phyloP scores from a whole-genome alignment of 2,888 invertebrate genomes.

The Prenolepis imparis region DNA sequence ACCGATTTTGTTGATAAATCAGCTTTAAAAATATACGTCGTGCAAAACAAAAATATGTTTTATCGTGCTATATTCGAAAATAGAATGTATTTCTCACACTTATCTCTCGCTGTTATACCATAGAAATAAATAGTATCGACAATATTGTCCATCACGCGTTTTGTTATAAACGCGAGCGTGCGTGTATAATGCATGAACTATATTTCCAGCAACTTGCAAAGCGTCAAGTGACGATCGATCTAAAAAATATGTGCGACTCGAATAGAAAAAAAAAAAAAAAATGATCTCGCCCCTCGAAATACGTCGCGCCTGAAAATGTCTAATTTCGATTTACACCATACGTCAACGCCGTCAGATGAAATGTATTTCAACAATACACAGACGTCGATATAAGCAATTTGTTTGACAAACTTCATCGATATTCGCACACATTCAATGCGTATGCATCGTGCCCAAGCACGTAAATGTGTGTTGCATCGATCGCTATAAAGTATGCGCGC shows the following conservation, averaged over 20 bases:
- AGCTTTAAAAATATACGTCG: conserved; percentile 11
- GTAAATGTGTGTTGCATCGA: conserved; percentile 9
- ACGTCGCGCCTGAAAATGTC: conserved; percentile 4
- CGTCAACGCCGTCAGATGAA: neutral
- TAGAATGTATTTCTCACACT: conserved; percentile 20
- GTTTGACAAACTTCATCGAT: conserved; percentile 48
- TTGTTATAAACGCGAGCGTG: conserved; percentile 1
- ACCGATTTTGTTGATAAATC: neutral
- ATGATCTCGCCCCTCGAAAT: neutral
- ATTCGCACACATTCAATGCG: conserved; percentile 32
- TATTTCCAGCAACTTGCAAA: conserved; percentile 18
- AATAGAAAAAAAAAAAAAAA: neutral
- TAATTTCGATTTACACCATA: conserved; percentile 26
- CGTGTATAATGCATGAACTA: neutral
- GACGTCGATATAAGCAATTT: conserved; percentile 33
- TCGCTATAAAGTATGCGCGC: conserved; percentile 15
- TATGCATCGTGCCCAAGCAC: neutral
- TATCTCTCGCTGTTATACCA: conserved; percentile 1
- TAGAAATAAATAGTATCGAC: conserved; percentile 44
- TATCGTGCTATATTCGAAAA: conserved; percentile 23
- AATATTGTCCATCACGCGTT: conserved; percentile 28
- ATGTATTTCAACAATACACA: conserved; percentile 20
- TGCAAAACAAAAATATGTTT: conserved; percentile 16
- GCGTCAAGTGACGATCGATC: neutral
- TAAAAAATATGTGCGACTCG: neutral